Evolutionary conservation across 2,888 invertebrate species (phyloP), one percentile per base, ranked within the genome.

Genomic region (Orthosia gracilis): DNA sequence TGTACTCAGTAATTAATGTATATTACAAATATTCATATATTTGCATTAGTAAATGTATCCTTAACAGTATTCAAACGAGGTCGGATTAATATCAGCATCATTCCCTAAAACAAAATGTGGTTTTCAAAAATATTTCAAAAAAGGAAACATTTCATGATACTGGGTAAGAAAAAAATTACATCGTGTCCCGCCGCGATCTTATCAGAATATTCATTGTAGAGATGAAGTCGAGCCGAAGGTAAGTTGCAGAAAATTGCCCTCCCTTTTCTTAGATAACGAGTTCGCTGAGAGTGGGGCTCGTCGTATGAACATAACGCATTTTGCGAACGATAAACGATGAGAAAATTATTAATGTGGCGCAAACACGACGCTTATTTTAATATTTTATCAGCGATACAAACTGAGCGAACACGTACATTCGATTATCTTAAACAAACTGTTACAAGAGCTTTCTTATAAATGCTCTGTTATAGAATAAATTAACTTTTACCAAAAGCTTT

Each of bases 211-310:
- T 87, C 85, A 77, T 81, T 85, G 83, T 86, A 88, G 84, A 89
- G 86, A 85, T 88, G 81, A 87, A 88, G 73, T 81, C 73, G 78
- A 83, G 81, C 82, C 85, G 84, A 88, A 88, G 88, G 87, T 88
- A 92, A 93, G 91, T 92, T 90, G 89, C 85, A 91, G 91, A 91
- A 92, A 94, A 94, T 93, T 91, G 91, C 86, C 85, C 85, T 86
- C 82, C 85, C 87, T 85, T 88, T 83, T 84, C 86, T 82, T 69
- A 86, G 89, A 90, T 92, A 92, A 92, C 86, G 89, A 91, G 90
- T 85, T 85, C 81, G 78, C 79, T 80, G 83, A 81, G 86, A 85
- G 73, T 75, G 82, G 80, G 84, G 82, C 84, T 84, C 85, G 84
- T 85, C 83, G 80, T 86, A 73, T 80, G 83, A 86, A 66, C 73